These are phyloP conservation scores for Tuta absoluta DNA, from an alignment of 2,888 invertebrate genomes.

Conservation along the genomic window DNA sequence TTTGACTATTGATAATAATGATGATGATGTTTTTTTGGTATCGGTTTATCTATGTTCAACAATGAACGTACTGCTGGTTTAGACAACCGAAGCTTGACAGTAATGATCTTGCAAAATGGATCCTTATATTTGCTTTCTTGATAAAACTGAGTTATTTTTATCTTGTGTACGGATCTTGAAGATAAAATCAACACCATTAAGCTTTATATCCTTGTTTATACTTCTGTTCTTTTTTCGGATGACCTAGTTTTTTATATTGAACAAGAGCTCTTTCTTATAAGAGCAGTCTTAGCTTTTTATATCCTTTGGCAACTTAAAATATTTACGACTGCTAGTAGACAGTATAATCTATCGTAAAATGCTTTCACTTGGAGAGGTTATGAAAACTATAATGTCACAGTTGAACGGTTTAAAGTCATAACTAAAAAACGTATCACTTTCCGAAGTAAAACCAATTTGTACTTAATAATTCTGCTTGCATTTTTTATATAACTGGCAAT, in stretches of 20 bases:
- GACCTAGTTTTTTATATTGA: constrained; percentile 28
- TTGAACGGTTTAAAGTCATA: too few species aligned
- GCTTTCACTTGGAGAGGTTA: background rate
- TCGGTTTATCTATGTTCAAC: too few species aligned
- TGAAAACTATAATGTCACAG: background rate
- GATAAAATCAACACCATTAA: constrained; percentile 46
- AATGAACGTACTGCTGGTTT: too few species aligned
- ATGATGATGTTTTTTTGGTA: too few species aligned
- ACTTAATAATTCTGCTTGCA: too few species aligned
- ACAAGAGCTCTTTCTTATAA: constrained; percentile 37
- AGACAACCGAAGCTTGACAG: too few species aligned
- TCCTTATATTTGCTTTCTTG: background rate
- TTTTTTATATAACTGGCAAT: too few species aligned
- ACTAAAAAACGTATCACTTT: too few species aligned
- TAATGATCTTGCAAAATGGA: too few species aligned
- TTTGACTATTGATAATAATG: too few species aligned
- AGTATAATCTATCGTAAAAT: background rate
- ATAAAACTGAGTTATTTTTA: background rate
- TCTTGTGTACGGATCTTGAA: constrained; percentile 9
- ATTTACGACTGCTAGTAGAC: background rate
- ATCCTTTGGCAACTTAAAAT: background rate
- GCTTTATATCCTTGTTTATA: constrained; percentile 42
- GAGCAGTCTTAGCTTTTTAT: background rate
- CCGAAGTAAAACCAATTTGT: too few species aligned
- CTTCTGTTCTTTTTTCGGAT: constrained; percentile 17